Base-by-base conservation (phyloP, 2,888 invertebrate species). In the Idaea aversata region DNA sequence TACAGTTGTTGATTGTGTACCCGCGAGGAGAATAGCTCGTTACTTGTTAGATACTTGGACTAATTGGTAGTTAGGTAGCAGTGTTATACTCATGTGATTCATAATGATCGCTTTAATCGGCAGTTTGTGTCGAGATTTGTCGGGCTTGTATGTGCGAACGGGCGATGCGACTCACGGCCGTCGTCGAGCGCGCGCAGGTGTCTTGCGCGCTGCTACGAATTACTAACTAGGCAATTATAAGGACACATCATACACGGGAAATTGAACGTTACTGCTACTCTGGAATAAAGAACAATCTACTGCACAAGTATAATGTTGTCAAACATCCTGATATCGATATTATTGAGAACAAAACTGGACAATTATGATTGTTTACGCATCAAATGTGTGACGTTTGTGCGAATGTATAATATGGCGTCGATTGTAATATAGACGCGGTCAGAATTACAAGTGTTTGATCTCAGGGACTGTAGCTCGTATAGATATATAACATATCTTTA, bases 181-280 rank as follows among this genome's bases (percentile, higher is more conserved):
- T n/a, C 47, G 7, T 13, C 47, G 47, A 87, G 72, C 70, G 70
- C 72, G 78, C 86, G 85, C 90, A 91, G 88, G 86, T 90, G 90
- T 84, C 84, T 84, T 74, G 79, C 80, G 85, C 85, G 87, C 83
- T 87, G 74, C 72, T 72, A 7, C 57, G 88, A 82, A 88, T 90
- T 70, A 64, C 79, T 80, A 89, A 70, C 68, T 64, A 70, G 58
- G 63, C 34, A 38, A 65, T 35, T 36, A 64, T 68, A 47, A 25
- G 7, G 61, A 10, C 34, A 5, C 15, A n/a, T 62, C 61, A 16
- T 4, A 5, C 64, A 15, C n/a, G 6, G 61, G n/a, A 66, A 65
- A 34, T n/a, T 59, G 15, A 63, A 77, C 70, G 66, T 66, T 80
- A 75, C 5, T 0, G 0, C 0, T 0, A 0, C 10, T n/a, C n/a